Evolutionary conservation across 2,797 vertebrate species (phyloP).

Genomic region (Alosa sapidissima): DNA sequence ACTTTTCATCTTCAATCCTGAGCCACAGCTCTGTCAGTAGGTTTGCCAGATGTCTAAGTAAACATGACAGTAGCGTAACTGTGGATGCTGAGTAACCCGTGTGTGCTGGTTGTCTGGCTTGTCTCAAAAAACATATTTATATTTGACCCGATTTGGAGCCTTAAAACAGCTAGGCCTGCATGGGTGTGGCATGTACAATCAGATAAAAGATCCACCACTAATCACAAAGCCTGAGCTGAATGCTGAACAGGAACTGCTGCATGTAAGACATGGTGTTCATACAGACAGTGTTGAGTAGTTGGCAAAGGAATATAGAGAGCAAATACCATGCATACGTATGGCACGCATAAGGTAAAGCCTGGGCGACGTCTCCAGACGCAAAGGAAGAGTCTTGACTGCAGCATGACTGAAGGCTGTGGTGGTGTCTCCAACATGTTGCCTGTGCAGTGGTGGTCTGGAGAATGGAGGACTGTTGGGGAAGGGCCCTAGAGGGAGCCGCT

Average conservation of each 20-base stretch:
- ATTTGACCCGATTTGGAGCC: not conserved
- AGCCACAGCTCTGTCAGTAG: not conserved
- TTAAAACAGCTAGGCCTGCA: not conserved
- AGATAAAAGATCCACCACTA: not conserved
- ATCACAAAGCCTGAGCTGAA: not conserved
- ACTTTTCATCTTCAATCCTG: not conserved
- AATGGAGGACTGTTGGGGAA: not conserved
- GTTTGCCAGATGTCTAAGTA: not conserved
- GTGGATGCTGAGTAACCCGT: not conserved
- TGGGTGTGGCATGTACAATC: not conserved
- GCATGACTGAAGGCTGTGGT: not conserved
- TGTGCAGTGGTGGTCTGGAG: conserved; percentile 36
- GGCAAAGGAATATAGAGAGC: not conserved
- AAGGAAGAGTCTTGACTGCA: not conserved
- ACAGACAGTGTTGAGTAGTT: not conserved
- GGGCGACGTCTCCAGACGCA: not conserved
- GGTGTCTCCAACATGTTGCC: not conserved
- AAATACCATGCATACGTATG: not conserved
- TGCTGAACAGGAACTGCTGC: not conserved
- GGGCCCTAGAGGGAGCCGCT: conserved; percentile 42
- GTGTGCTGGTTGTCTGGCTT: not conserved
- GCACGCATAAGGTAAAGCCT: not conserved
- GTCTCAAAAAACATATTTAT: conserved; percentile 10
- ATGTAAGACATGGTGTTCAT: not conserved
- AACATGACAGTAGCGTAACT: not conserved